Percentiles rank a stretch among this genome's conserved stretches.
phyloP scores from a whole-genome alignment of 2,113 vertebrate genomes.

The Prinia subflava region DNA sequence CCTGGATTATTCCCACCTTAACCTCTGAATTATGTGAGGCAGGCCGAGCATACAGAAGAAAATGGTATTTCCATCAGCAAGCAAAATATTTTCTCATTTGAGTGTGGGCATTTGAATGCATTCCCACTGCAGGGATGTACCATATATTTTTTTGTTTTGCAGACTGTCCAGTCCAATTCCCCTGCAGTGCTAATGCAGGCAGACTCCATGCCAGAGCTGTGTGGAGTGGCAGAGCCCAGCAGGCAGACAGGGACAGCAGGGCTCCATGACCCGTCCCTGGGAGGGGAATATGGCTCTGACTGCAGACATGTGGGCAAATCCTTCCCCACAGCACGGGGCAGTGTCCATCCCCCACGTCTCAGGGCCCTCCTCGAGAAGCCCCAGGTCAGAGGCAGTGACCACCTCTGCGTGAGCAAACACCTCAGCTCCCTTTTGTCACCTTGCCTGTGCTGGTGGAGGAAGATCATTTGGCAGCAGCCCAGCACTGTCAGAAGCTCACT shows the following conservation, averaged over 20 bases:
- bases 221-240: neutral
- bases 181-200: neutral
- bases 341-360: neutral
- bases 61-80: neutral
- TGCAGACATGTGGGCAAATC: neutral
- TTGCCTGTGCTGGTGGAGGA: neutral
- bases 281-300: rapidly evolving
- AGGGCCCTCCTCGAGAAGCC: neutral
- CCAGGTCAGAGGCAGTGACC: neutral
- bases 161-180: neutral
- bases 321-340: neutral
- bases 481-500: neutral
- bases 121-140: neutral
- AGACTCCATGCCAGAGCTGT: neutral
- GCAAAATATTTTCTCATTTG: neutral
- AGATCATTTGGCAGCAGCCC: neutral
- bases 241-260: neutral
- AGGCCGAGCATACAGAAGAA: neutral
- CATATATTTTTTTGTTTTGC: neutral
- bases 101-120: neutral
- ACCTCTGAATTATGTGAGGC: neutral
- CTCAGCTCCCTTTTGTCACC: neutral
- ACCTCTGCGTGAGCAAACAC: neutral
- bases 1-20: neutral
- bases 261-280: rapidly evolving